Conservation (phyloP, 2,113 vertebrate species). For the Atrichornis clamosus region DNA sequence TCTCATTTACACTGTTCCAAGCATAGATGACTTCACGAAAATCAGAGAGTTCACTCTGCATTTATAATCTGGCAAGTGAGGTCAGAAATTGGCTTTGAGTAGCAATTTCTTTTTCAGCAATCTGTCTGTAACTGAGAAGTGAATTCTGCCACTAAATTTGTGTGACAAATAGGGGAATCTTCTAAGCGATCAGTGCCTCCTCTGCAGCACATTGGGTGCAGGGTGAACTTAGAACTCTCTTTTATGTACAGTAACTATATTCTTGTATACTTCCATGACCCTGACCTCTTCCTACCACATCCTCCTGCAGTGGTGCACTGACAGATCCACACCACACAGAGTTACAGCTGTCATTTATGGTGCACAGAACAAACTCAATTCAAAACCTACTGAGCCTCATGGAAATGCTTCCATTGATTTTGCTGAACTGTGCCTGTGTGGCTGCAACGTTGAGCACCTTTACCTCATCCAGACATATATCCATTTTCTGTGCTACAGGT, state of each 20-base stretch:
- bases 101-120: neutral
- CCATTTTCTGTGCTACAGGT: neutral
- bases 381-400: neutral
- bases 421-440: neutral
- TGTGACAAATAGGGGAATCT: neutral
- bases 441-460: neutral
- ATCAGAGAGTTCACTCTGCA: neutral
- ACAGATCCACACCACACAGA: accelerated
- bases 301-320: accelerated
- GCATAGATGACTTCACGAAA: neutral
- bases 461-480: accelerated
- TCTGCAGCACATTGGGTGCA: neutral
- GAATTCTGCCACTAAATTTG: neutral
- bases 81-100: neutral
- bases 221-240: neutral
- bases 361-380: neutral
- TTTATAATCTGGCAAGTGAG: neutral
- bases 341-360: neutral
- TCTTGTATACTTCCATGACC: neutral
- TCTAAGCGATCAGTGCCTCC: neutral
- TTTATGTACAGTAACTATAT: neutral
- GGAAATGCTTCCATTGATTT: neutral
- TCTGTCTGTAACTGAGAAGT: neutral
- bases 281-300: neutral
- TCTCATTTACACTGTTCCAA: neutral